Evolutionary conservation across 2,797 vertebrate species (phyloP).

Genomic region (Coilia nasus): DNA sequence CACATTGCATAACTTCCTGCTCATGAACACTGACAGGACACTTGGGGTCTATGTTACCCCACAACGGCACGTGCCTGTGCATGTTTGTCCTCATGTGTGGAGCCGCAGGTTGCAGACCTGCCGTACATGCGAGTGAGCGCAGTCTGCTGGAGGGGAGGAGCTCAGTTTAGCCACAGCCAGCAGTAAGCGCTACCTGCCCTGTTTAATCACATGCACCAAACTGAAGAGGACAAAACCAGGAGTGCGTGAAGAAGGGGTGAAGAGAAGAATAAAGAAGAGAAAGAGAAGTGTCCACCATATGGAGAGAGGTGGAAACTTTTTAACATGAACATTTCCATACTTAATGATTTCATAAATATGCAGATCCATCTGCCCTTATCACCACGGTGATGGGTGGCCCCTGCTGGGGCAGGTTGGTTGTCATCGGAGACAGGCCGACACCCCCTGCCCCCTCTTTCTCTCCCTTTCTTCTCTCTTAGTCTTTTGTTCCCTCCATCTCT

Average conservation of each 20-base stretch:
- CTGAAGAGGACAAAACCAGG: background rate
- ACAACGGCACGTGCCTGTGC: background rate
- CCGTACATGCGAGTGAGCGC: background rate
- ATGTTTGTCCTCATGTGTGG: background rate
- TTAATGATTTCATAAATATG: constrained; percentile 58
- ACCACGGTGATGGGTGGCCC: constrained; percentile 38
- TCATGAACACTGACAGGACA: constrained; percentile 42
- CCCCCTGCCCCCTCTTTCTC: constrained; percentile 6
- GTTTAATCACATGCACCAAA: background rate
- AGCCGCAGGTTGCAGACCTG: background rate
- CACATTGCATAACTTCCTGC: constrained; percentile 26
- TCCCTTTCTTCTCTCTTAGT: too few relatives aligned
- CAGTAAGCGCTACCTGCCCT: background rate
- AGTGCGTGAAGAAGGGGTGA: constrained; percentile 3
- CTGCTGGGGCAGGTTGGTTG: constrained; percentile 47
- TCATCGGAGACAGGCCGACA: constrained; percentile 31
- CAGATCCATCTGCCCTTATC: constrained; percentile 59
- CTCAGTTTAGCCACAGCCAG: background rate
- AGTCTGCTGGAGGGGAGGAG: background rate
- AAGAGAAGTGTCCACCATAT: constrained; percentile 37
- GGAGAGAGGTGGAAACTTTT: constrained; percentile 31
- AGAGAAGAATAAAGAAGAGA: background rate
- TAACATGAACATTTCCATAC: constrained; percentile 47
- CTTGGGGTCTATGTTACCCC: constrained; percentile 13
- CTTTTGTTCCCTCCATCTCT: too few relatives aligned